Percentiles rank a stretch among this genome's conserved stretches.
Conservation (phyloP, 2,113 vertebrate species). For the Pachycephala philippinensis region DNA sequence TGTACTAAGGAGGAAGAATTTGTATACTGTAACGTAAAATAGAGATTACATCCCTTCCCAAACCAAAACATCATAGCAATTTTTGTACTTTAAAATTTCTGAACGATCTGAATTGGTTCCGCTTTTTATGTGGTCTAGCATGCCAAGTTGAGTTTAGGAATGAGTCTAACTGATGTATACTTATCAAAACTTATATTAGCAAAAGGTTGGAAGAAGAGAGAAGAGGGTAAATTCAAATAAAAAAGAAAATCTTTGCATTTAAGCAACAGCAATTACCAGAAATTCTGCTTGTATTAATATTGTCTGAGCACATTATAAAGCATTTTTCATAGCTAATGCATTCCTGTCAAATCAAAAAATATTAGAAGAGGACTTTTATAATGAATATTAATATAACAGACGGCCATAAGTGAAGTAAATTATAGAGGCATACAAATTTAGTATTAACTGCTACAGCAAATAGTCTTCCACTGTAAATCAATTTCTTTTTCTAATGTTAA, state of each 20-base stretch:
- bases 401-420: constrained; percentile 81
- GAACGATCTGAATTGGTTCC: not conserved
- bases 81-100: not conserved
- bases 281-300: constrained; percentile 66
- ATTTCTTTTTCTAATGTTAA: constrained; percentile 68
- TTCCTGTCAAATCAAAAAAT: constrained; percentile 71
- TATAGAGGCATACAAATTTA: constrained; percentile 75
- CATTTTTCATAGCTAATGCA: constrained; percentile 78
- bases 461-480: constrained; percentile 73
- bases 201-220: not conserved
- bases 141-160: not conserved
- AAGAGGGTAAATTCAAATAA: constrained; percentile 10
- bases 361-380: constrained; percentile 66
- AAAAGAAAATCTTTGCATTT: constrained; percentile 47
- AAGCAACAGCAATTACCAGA: constrained; percentile 63
- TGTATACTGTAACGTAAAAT: not conserved
- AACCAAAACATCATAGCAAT: not conserved
- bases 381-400: constrained; percentile 86
- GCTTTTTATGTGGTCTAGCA: not conserved
- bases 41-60: not conserved
- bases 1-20: not conserved
- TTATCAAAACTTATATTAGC: not conserved
- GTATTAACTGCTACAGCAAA: constrained; percentile 73
- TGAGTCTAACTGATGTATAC: not conserved
- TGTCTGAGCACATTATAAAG: constrained; percentile 61